phyloP scores from a whole-genome alignment of 2,113 vertebrate genomes.

The Erythrolamprus reginae region DNA sequence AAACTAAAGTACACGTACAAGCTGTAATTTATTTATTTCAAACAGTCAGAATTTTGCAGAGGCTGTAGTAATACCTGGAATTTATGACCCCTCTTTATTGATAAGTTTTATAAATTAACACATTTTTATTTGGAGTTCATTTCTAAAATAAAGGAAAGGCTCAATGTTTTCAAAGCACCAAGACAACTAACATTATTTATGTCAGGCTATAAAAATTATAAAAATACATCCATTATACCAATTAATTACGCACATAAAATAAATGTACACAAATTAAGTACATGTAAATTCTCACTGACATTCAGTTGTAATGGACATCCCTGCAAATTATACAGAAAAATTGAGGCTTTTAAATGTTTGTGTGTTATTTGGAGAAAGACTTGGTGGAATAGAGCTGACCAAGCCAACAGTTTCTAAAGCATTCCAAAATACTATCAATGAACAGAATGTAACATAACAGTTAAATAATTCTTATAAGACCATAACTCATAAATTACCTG shows the following conservation, averaged over 20 bases:
- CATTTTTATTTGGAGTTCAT: not conserved
- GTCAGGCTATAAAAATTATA: not conserved
- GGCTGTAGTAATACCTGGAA: not conserved
- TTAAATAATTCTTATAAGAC: not conserved
- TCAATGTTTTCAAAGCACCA: not conserved
- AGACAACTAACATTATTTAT: not conserved
- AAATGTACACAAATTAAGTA: not conserved
- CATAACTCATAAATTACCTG: constrained; percentile 70
- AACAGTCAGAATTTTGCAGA: not conserved
- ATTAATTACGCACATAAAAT: not conserved
- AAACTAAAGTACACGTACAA: not conserved
- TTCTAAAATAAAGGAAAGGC: not conserved
- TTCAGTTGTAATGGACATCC: not conserved
- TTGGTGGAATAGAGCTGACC: not conserved
- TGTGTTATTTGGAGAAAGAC: not conserved
- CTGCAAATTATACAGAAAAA: not conserved
- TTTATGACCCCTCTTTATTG: not conserved
- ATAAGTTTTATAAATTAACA: not conserved
- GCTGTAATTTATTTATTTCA: no score
- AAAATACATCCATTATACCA: not conserved
- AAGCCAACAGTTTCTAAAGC: not conserved
- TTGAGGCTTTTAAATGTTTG: not conserved
- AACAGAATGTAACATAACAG: not conserved
- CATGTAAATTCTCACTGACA: not conserved
- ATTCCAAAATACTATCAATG: not conserved